Evolutionary conservation across 2,888 invertebrate species (phyloP).

Genomic region (Iselma pallidipennis): DNA sequence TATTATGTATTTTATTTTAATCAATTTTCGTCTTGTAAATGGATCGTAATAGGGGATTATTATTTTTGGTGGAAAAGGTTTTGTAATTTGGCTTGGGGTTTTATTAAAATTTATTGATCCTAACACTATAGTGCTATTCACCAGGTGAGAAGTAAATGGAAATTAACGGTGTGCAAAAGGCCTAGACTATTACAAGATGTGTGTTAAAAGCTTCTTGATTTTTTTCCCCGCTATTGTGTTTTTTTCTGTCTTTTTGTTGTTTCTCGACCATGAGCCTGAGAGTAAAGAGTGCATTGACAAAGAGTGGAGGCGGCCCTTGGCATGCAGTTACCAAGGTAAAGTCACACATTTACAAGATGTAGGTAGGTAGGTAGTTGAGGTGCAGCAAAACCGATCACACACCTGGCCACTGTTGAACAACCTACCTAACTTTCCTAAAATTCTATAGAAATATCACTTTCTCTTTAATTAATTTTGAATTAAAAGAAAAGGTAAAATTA

Average conservation of each 20-base stretch:
- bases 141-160: conserved; percentile 5
- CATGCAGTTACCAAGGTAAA: neutral
- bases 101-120: conserved; percentile 19
- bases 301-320: conserved; percentile 1
- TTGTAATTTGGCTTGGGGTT: conserved; percentile 3
- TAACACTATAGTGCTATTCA: too few species aligned
- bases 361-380: neutral
- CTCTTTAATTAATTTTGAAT: too few species aligned
- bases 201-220: neutral
- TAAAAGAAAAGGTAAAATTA: too few species aligned
- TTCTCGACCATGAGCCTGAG: neutral
- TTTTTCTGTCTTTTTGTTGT: neutral
- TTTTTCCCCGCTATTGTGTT: neutral
- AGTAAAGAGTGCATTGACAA: neutral
- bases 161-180: conserved; percentile 7
- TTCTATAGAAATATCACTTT: neutral
- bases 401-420: neutral
- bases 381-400: neutral
- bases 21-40: neutral
- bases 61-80: conserved; percentile 1
- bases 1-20: conserved; percentile 6
- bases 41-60: conserved; percentile 9
- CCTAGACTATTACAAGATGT: neutral
- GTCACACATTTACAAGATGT: neutral
- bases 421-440: neutral